These are phyloP conservation scores for Oceanodroma tethys DNA, from an alignment of 2,113 vertebrate genomes.

Conservation along the genomic window DNA sequence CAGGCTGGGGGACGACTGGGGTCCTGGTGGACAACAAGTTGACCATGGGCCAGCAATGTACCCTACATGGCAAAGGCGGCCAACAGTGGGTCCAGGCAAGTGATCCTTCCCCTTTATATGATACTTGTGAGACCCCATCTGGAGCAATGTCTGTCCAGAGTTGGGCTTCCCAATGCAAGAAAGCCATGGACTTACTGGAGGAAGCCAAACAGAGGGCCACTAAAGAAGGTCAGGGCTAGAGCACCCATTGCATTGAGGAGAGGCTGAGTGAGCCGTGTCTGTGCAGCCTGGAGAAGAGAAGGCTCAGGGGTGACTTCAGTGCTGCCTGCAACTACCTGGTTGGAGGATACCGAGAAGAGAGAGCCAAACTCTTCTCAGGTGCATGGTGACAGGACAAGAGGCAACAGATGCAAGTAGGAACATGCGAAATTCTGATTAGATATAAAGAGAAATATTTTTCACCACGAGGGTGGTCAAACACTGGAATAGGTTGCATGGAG, in stretches of 20 bases:
- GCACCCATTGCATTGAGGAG: accelerated
- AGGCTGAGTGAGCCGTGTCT: neutral
- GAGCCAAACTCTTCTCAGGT: neutral
- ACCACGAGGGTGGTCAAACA: neutral
- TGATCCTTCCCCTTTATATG: neutral
- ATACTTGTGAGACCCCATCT: neutral
- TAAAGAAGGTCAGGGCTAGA: neutral
- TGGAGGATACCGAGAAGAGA: neutral
- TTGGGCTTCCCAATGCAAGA: neutral
- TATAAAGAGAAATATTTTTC: neutral
- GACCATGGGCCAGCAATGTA: neutral
- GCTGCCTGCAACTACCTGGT: neutral
- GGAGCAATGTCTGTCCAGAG: neutral
- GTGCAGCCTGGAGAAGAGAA: neutral
- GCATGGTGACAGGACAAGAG: neutral
- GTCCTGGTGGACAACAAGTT: neutral
- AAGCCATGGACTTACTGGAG: neutral
- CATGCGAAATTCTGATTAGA: neutral
- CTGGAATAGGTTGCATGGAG: neutral
- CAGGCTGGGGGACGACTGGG: accelerated
- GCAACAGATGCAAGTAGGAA: neutral
- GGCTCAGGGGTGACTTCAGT: neutral
- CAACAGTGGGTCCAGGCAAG: neutral
- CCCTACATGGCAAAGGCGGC: neutral
- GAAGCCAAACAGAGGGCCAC: neutral